Base-by-base conservation (phyloP, 2,113 vertebrate species). In the Xyrauchen texanus region DNA sequence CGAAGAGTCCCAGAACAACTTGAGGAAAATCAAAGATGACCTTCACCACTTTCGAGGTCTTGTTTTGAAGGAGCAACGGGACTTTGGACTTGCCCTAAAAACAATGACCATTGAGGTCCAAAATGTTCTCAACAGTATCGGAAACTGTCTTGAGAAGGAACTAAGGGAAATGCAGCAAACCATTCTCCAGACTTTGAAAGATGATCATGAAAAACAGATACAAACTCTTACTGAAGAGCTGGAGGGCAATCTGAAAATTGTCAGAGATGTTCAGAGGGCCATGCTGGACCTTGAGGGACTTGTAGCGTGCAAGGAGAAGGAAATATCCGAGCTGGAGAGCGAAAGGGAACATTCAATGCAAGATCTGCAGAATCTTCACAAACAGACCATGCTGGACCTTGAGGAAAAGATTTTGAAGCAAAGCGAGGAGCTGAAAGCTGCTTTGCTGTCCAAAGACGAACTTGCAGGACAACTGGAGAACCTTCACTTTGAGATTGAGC, bases 251-350 rank as follows among this genome's bases (percentile, higher is more conserved):
- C 91, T 93, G 87, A 94, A 91, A 82, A 96, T 95, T 80, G 94
- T 97, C 55, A 90, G 90, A 83, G 95, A 97, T 61, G 88, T 98
- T 46, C 96, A 95, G 84, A 90, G 90, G 60, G 95, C 96, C 8
- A 92, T 97, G 87, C 65, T 95, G 55, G 93, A 94, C 55, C 93
- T 99, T 10, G 96, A 99, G 81, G 94, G 95, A 8, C 91, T 93
- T 45, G 86, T 98, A 87, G 95, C 96, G 86, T 94, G 93, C 86
- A 98, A 96, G 85, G 95, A 98, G 79, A 93, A 95, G 84, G 97
- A 98, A 82, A 94, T 97, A 73, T 86, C 93, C 44, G 89, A 95
- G 83, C 89, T 97, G 12, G 95, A 97, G 83, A 92, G 90, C 34
- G 96, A 98, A 86, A 95, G 92, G 80, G 95, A 96, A 88, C 92